Conservation (phyloP, 2,113 vertebrate species). For the Pedetes capensis region DNA sequence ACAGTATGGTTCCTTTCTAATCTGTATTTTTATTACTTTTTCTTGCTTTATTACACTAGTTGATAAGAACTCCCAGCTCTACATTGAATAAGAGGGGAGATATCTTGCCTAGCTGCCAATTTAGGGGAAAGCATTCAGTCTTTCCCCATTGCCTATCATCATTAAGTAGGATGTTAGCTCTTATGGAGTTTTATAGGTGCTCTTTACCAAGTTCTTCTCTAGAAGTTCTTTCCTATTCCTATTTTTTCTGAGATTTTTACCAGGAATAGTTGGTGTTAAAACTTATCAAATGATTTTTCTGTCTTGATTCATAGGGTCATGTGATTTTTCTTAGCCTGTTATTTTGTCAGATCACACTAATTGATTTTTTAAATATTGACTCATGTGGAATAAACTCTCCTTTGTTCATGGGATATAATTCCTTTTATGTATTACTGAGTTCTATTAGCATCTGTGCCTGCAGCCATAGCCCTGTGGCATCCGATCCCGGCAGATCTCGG, state of each 20-base stretch:
- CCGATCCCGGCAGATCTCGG: too few species aligned
- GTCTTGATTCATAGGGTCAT: neutral
- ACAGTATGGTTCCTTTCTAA: too few species aligned
- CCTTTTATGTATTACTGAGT: neutral
- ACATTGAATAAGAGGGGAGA: too few species aligned
- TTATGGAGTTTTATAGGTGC: neutral
- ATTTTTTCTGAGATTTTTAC: neutral
- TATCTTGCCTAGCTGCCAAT: neutral
- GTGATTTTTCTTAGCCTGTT: neutral
- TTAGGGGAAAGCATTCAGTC: too few species aligned
- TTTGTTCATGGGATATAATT: neutral
- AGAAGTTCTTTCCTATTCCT: neutral
- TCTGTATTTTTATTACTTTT: too few species aligned
- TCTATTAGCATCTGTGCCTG: neutral
- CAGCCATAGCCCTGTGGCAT: too few species aligned
- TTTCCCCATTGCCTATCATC: neutral
- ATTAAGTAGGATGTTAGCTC: neutral
- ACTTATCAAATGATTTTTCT: neutral
- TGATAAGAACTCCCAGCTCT: neutral
- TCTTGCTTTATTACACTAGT: too few species aligned
- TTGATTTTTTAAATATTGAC: neutral
- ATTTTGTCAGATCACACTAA: neutral
- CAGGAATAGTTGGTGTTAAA: neutral
- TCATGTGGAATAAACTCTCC: neutral
- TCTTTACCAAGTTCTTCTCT: neutral